Percentiles rank a stretch among this genome's conserved stretches.
Evolutionary conservation across 2,888 invertebrate genomes (phyloP).

Genomic region (Junonia oenone): DNA sequence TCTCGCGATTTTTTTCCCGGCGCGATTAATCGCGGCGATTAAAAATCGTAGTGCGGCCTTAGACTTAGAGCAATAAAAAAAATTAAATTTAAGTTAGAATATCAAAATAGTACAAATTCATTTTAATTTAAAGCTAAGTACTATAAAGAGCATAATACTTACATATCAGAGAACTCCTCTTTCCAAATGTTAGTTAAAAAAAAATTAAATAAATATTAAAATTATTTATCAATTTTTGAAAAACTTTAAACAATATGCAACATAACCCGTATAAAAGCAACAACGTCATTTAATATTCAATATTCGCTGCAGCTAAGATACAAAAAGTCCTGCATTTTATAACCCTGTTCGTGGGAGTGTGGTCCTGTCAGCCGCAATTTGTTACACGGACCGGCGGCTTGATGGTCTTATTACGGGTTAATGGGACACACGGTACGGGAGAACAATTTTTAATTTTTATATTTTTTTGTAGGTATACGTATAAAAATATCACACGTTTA

Average conservation of each 20-base stretch:
- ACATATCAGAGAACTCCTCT: no score
- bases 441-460: not conserved
- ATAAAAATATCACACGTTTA: no score
- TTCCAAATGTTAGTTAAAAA: not conserved
- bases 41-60: no score
- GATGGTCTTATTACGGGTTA: constrained; percentile 17
- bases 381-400: constrained; percentile 31
- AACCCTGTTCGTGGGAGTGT: constrained; percentile 24
- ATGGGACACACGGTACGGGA: constrained; percentile 6
- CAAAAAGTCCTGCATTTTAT: constrained; percentile 20
- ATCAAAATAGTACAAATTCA: no score
- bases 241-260: no score
- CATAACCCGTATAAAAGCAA: not conserved
- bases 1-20: no score
- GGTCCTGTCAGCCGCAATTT: constrained; percentile 43
- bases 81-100: no score
- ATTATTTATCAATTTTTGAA: no score
- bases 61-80: no score
- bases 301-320: not conserved
- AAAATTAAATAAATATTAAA: not conserved
- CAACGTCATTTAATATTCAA: not conserved
- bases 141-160: no score
- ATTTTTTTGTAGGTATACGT: not conserved
- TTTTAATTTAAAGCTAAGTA: no score
- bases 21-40: no score